These are phyloP conservation scores for Macquaria ambigua DNA, from an alignment of 2,113 vertebrate genomes.

Conservation along the genomic window DNA sequence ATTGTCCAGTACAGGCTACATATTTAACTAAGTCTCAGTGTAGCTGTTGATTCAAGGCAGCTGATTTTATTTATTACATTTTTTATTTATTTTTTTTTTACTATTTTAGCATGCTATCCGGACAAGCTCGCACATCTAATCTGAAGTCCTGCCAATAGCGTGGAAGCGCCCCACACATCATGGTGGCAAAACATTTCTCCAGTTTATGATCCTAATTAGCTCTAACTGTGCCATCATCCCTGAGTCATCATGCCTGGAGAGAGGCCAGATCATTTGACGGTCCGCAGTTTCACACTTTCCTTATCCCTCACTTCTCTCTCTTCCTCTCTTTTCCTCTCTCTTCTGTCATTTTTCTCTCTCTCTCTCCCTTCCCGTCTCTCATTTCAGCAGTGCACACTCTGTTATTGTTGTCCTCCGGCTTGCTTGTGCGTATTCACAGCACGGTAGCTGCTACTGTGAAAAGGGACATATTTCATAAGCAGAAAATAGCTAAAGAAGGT, in stretches of 20 bases:
- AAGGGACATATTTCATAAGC: slow-evolving; percentile 59
- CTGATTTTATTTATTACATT: neutral
- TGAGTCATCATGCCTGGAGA: slow-evolving; percentile 80
- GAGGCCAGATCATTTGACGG: slow-evolving; percentile 77
- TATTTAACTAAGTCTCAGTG: neutral
- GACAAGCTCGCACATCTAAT: slow-evolving; percentile 40
- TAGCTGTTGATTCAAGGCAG: slow-evolving; percentile 8
- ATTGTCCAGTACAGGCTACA: neutral
- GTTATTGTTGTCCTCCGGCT: slow-evolving; percentile 51
- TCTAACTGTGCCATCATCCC: slow-evolving; percentile 80
- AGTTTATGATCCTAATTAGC: slow-evolving; percentile 83
- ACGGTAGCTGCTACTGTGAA: slow-evolving; percentile 55
- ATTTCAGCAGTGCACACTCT: slow-evolving; percentile 30
- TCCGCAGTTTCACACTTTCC: slow-evolving; percentile 57
- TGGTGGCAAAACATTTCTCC: slow-evolving; percentile 78
- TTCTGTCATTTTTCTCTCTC: neutral
- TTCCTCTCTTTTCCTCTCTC: neutral
- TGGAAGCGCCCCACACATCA: slow-evolving; percentile 62
- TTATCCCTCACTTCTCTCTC: slow-evolving; percentile 39
- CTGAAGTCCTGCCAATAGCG: slow-evolving; percentile 63
- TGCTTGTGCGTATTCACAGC: slow-evolving; percentile 47
- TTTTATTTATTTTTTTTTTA: neutral
- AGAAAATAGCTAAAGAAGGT: slow-evolving; percentile 61
- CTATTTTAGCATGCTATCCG: slow-evolving; percentile 17
- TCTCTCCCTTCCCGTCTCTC: neutral